Base-by-base conservation (phyloP, 2,888 invertebrate species). In the Agrochola lychnidis region DNA sequence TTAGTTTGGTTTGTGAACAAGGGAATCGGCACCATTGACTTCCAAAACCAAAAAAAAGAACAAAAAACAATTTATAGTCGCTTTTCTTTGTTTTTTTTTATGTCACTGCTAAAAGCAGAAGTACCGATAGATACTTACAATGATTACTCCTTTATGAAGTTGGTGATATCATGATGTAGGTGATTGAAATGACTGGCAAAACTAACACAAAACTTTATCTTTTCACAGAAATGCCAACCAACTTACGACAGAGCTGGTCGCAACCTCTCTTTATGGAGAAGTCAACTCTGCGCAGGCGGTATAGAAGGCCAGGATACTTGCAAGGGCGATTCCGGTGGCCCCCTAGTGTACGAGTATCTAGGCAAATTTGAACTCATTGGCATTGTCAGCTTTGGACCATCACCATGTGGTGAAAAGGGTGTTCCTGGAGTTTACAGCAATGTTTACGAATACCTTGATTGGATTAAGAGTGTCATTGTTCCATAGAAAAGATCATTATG, bases 401-500 rank as follows among this genome's bases (percentile, higher is more conserved):
- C 95, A 0, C 96, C 96, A 0, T 98, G 97, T 87, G 97, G 97
- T 0, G 92, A 93, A 45, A 94, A 95, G 0, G 76, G 79, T 48
- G 96, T 97, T 93, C 97, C 98, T 0, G 97, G 97, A 0, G 97
- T 98, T 19, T 98, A 97, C 88, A 97, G 97, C 0, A 96, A 95
- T 82, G 97, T 97, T 0, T 89, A 92, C 36, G 94, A 96, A 70
- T 98, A 97, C 87, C 89, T 96, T n/a, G 92, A 94, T 0, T 98
- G 98, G 98, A 97, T 98, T 30, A 78, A 62, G 40, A 79, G 63
- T 73, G 79, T 61, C 0, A 83, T 87, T 53, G 76, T 81, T 48
- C 5, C 53, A 3, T 79, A 56, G 63, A 22, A 25, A 16, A 22
- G 10, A 4, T 22, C 0, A 5, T 36, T 36, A 9, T 14, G 5